Evolutionary conservation across 2,113 vertebrate genomes (phyloP).

Genomic region (Otis tarda): DNA sequence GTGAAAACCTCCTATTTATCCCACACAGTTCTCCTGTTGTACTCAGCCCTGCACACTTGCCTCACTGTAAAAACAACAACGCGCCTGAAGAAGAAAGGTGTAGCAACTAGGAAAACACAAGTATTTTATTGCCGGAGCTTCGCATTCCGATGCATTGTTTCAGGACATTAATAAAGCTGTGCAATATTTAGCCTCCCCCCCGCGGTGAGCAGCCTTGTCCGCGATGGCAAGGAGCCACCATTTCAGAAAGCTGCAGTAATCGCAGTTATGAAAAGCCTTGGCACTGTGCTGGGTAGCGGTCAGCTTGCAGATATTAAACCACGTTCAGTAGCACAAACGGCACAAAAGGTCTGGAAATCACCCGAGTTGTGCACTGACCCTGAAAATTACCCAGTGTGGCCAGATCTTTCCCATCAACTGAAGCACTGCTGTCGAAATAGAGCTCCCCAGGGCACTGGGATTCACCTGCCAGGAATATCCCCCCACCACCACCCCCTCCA

Average conservation of each 20-base stretch:
- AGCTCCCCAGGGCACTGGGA: background rate
- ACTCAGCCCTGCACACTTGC: background rate
- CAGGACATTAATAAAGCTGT: background rate
- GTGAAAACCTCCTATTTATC: background rate
- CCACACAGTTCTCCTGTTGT: background rate
- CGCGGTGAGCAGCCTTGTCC: fast-evolving
- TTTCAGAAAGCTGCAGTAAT: fast-evolving
- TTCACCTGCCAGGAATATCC: background rate
- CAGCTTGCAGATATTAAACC: background rate
- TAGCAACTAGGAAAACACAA: background rate
- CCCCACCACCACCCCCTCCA: fast-evolving
- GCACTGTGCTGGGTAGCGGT: too few relatives aligned
- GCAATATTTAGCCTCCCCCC: background rate
- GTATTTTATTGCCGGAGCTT: background rate
- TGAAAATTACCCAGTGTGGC: background rate
- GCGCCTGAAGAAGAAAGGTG: background rate
- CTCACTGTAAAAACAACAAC: background rate
- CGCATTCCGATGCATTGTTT: background rate
- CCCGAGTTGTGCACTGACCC: fast-evolving
- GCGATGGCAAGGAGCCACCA: background rate
- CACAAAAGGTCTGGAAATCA: background rate
- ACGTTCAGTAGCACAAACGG: background rate
- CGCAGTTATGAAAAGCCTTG: background rate
- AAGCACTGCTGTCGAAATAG: background rate
- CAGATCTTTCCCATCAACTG: too few relatives aligned